Percentiles rank a stretch among this genome's conserved stretches.
Evolutionary conservation across 2,888 invertebrate genomes (phyloP).

Genomic region (Cylindroiulus punctatus): DNA sequence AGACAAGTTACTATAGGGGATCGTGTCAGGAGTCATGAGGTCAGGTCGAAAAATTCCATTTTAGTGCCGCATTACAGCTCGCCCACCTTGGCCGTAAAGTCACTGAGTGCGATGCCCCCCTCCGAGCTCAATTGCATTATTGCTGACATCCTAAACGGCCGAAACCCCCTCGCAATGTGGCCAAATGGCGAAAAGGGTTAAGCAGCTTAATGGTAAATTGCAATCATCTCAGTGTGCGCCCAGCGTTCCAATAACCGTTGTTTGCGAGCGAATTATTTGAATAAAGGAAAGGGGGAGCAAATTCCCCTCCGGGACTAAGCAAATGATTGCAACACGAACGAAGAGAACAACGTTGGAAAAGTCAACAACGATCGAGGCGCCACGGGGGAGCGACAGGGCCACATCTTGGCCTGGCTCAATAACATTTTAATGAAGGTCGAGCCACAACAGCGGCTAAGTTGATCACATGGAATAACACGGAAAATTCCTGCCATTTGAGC

Average conservation of each 20-base stretch:
- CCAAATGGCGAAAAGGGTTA: background rate
- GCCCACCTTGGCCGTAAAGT: constrained; percentile 29
- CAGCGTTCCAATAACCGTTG: background rate
- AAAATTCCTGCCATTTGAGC: background rate
- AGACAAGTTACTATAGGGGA: no score
- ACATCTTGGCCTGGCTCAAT: constrained; percentile 24
- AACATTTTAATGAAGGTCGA: constrained; percentile 2
- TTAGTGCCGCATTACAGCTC: background rate
- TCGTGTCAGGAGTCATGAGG: background rate
- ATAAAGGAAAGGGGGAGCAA: background rate
- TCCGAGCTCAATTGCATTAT: background rate
- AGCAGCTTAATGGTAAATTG: background rate
- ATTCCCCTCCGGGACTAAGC: background rate
- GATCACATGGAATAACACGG: background rate
- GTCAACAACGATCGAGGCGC: background rate
- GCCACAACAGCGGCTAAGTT: background rate
- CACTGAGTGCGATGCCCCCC: background rate
- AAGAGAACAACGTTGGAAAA: background rate
- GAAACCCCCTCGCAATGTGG: background rate
- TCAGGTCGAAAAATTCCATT: constrained; percentile 27
- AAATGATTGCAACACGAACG: background rate
- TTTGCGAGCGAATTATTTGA: constrained; percentile 34
- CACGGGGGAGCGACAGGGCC: constrained; percentile 27
- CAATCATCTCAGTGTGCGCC: constrained; percentile 4
- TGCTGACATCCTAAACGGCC: background rate